Percentiles rank a stretch among this genome's conserved stretches.
phyloP scores from a whole-genome alignment of 2,797 vertebrate genomes.

The Onychomys leucogaster region DNA sequence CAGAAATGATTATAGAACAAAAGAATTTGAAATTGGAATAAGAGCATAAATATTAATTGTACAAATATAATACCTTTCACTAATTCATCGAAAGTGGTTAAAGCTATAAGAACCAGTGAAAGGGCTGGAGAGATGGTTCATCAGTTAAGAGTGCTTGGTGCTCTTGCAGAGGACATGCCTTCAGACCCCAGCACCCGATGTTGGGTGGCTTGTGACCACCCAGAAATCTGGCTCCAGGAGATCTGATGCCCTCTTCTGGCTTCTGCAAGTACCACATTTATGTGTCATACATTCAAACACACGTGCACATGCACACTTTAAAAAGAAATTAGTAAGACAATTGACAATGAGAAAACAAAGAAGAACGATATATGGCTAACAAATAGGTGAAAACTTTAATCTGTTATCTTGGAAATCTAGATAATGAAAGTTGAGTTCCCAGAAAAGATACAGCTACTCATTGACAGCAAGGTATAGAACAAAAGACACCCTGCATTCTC shows the following conservation, averaged over 20 bases:
- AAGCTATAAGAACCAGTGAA: neutral
- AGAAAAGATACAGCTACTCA: constrained; percentile 43
- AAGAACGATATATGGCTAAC: constrained; percentile 3
- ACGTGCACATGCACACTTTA: neutral
- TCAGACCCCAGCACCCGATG: neutral
- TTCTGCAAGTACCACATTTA: too few species aligned
- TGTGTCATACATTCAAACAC: neutral
- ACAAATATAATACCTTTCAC: constrained; percentile 37
- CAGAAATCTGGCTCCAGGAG: neutral
- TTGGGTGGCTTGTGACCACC: neutral
- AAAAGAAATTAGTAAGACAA: neutral
- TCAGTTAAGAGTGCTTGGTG: neutral
- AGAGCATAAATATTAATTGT: constrained; percentile 29
- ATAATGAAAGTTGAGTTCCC: constrained; percentile 41
- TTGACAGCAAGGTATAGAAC: neutral
- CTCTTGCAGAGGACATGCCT: neutral
- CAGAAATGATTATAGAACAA: constrained; percentile 40
- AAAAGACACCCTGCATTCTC: constrained; percentile 12
- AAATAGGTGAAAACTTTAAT: constrained; percentile 37
- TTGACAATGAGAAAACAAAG: constrained; percentile 1
- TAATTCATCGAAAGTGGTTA: constrained; percentile 52
- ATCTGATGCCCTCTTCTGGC: neutral
- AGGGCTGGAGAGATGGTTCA: neutral
- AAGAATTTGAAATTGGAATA: constrained; percentile 40
- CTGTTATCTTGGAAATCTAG: neutral